Evolutionary conservation across 2,797 vertebrate species (phyloP).

Genomic region (Benthosema pterotum): DNA sequence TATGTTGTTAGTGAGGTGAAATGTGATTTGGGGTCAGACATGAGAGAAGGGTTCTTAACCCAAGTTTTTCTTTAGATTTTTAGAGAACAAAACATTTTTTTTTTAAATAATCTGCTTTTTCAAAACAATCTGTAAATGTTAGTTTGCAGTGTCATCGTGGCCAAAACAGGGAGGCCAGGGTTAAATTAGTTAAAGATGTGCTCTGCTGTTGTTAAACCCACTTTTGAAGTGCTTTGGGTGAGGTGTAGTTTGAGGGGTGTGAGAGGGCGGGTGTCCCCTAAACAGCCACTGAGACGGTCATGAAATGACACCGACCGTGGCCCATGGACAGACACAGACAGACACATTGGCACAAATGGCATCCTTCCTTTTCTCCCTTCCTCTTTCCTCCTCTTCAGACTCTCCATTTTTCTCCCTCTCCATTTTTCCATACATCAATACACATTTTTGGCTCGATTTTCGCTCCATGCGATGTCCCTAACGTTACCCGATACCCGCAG

Average conservation of each 20-base stretch:
- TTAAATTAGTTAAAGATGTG: not conserved
- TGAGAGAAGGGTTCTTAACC: too few relatives aligned
- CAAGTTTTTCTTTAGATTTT: too few relatives aligned
- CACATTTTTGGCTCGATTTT: too few relatives aligned
- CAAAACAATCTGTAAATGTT: too few relatives aligned
- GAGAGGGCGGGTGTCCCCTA: not conserved
- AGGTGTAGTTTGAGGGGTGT: not conserved
- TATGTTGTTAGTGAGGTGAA: not conserved
- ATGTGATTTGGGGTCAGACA: constrained; percentile 4
- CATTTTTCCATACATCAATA: not conserved
- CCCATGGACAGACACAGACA: not conserved
- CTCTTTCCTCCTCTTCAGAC: constrained; percentile 68
- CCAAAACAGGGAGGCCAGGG: too few relatives aligned
- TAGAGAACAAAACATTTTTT: too few relatives aligned
- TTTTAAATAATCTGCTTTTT: too few relatives aligned
- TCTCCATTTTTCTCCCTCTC: not conserved
- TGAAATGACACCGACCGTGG: not conserved
- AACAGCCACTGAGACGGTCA: not conserved
- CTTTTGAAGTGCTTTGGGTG: too few relatives aligned
- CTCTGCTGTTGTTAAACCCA: not conserved
- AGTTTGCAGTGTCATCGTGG: too few relatives aligned
- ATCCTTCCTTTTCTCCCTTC: constrained; percentile 45
- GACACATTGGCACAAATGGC: not conserved
- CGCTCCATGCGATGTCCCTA: too few relatives aligned
- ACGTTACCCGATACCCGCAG: too few relatives aligned